These are phyloP conservation scores for Hippocampus zosterae DNA, from an alignment of 2,113 vertebrate species.

Conservation along the genomic window DNA sequence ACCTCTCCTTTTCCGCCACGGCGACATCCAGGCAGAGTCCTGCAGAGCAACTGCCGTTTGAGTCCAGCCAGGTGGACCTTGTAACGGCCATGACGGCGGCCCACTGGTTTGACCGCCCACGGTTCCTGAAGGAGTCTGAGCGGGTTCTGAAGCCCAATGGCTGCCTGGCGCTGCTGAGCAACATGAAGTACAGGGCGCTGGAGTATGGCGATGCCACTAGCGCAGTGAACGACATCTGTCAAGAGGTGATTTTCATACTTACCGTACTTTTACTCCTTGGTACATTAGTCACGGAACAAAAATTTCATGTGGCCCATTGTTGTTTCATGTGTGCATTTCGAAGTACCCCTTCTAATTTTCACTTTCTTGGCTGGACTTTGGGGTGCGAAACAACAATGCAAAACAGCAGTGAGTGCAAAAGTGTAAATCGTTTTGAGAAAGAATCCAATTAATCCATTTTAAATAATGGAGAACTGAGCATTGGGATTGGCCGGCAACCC, in stretches of 20 bases:
- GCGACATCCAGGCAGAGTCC: constrained; percentile 50
- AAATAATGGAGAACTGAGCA: no score
- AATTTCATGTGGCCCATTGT: neutral
- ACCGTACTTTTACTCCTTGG: no score
- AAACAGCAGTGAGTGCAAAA: no score
- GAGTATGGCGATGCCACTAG: constrained; percentile 51
- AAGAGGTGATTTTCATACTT: constrained; percentile 54
- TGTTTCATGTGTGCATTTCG: neutral
- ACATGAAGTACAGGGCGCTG: constrained; percentile 62
- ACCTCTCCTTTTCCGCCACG: no score
- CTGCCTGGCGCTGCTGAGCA: constrained; percentile 72
- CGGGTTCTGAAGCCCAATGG: constrained; percentile 70
- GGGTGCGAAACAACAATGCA: no score
- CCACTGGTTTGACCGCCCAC: constrained; percentile 72
- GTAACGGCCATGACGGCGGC: constrained; percentile 66
- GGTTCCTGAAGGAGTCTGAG: constrained; percentile 67
- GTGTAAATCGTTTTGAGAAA: no score
- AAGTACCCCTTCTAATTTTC: neutral
- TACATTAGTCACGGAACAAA: neutral
- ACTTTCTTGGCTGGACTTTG: neutral
- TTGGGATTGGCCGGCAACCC: no score
- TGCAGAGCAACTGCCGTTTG: constrained; percentile 71
- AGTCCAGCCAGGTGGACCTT: constrained; percentile 59
- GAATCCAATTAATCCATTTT: no score
- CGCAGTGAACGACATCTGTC: constrained; percentile 59